phyloP scores from a whole-genome alignment of 1,140 invertebrate genomes.

The Zeugodacus cucurbitae region DNA sequence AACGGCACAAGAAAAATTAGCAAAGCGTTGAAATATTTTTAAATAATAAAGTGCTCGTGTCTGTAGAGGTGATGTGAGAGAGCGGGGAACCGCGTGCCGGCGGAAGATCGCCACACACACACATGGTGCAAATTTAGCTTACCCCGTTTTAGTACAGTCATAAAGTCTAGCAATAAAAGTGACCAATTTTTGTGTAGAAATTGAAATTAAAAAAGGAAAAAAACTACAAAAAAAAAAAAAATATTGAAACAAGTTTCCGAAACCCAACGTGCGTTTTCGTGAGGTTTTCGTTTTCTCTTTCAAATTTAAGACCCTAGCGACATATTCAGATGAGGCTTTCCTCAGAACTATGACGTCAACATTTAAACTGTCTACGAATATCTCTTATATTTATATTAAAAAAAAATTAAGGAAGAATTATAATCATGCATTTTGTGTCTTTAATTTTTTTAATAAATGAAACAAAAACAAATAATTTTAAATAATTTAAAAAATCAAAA shows the following conservation, averaged over 20 bases:
- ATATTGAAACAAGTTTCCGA: not conserved
- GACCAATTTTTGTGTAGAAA: not conserved
- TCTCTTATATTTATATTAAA: too few relatives aligned
- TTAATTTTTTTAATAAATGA: too few relatives aligned
- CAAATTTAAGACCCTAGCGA: too few relatives aligned
- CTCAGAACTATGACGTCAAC: too few relatives aligned
- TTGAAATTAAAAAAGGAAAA: not conserved
- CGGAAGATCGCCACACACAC: not conserved
- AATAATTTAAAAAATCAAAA: too few relatives aligned
- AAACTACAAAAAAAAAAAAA: not conserved
- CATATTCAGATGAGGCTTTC: too few relatives aligned
- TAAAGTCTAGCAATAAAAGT: constrained; percentile 21
- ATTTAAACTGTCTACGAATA: too few relatives aligned
- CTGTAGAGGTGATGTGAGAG: not conserved
- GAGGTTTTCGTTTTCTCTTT: too few relatives aligned
- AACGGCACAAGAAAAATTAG: constrained; percentile 15
- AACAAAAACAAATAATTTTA: too few relatives aligned
- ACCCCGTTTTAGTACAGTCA: not conserved
- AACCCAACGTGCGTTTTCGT: too few relatives aligned
- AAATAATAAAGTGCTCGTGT: not conserved
- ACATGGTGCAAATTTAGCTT: not conserved
- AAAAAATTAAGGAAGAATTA: too few relatives aligned
- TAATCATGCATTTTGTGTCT: too few relatives aligned
- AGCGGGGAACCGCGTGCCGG: not conserved
- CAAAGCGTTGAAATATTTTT: constrained; percentile 32